Evolutionary conservation across 2,888 invertebrate genomes (phyloP), one percentile per base, ranked within the genome.

Genomic region (Branchipolynoe longqiensis): DNA sequence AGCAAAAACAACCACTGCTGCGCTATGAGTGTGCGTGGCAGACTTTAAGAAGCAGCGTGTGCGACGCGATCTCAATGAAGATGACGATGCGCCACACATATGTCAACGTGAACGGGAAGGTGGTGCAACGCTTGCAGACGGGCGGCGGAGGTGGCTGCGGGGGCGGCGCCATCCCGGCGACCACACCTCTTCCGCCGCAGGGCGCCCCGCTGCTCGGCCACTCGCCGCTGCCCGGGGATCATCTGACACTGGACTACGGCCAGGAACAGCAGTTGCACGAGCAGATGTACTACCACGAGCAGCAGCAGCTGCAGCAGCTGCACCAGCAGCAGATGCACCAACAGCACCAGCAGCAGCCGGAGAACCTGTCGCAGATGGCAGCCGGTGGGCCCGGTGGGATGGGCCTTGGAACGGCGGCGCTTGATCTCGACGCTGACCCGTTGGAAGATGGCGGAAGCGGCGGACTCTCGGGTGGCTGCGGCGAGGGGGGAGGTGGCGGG

Each of bases 61-160:
- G n/a, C n/a, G n/a, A n/a, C n/a, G n/a, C n/a, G n/a, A n/a, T n/a
- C 78, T 48, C 31, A 28, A 78, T 78, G 78, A 78, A 78, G 78
- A 78, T 78, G 78, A 78, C 78, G 12, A 78, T 48, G 28, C 41
- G 78, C 14, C 78, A 78, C 78, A 78, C 78, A 8, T 78, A 78
- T 48, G 78, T 78, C 33, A 78, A 78, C 78, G 78, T 78, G 28
- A 78, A 78, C 78, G 78, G 78, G 28, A 78, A 78, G 78, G 78
- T 78, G 78, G 78, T 78, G 78, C 78, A 78, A 25, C 78, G 78
- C 14, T 48, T 78, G 28, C 78, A 41, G 31, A 25, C 78, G 4
- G 31, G 3, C 6, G 4, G 22, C 3, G 62, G 62, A 25, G 48
- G 48, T 18, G 58, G 58, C 22, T 4, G 14, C n/a, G n/a, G n/a